Conservation (phyloP, 2,888 invertebrate genomes). For the Pedicia rivosa region DNA sequence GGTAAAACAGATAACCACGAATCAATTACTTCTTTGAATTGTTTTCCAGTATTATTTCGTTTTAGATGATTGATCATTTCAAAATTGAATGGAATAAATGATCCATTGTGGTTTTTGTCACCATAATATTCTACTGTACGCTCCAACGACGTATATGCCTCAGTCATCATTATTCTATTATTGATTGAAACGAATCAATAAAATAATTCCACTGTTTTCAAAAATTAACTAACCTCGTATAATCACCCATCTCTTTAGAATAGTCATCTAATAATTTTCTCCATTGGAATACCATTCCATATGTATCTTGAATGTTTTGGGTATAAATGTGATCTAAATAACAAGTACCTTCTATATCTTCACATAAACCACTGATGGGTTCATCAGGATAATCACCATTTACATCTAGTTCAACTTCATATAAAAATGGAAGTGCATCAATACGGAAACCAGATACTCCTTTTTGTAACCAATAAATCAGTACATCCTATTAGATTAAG, state of each 20-base stretch:
- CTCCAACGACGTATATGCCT: constrained; percentile 39
- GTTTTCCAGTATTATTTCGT: constrained; percentile 30
- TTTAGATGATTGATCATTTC: constrained; percentile 36
- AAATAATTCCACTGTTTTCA: background rate
- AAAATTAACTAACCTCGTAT: constrained; percentile 29
- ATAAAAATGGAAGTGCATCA: constrained; percentile 44
- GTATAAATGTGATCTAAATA: constrained; percentile 46
- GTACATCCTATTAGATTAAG: constrained; percentile 30
- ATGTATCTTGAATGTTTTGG: constrained; percentile 39
- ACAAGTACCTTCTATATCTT: constrained; percentile 33
- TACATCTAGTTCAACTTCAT: constrained; percentile 30
- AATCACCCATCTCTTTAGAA: constrained; percentile 23
- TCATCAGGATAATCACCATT: constrained; percentile 39
- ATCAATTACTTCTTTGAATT: constrained; percentile 35
- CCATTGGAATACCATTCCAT: constrained; percentile 49
- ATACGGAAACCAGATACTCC: constrained; percentile 79
- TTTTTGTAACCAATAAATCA: constrained; percentile 63
- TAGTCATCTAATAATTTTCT: constrained; percentile 44
- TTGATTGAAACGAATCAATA: background rate
- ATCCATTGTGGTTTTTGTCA: constrained; percentile 30
- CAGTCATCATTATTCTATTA: constrained; percentile 39
- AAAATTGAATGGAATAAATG: constrained; percentile 51
- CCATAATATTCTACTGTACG: constrained; percentile 46
- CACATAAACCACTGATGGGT: constrained; percentile 31
- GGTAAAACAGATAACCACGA: constrained; percentile 45